Evolutionary conservation across 2,797 vertebrate genomes (phyloP).

Genomic region (Tenualosa thibaudeaui): DNA sequence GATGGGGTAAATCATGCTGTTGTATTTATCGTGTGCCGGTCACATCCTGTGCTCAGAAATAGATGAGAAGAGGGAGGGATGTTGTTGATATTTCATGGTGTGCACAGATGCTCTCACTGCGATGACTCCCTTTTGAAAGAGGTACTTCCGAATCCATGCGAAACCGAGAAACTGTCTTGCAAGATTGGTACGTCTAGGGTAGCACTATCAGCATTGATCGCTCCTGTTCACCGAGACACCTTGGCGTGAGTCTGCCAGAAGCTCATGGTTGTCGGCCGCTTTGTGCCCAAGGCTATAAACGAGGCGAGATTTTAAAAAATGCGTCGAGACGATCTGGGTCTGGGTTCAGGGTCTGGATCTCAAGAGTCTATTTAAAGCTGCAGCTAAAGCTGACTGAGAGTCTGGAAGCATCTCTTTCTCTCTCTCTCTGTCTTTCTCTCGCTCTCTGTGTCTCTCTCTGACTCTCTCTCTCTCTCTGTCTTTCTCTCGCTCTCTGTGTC

Average conservation of each 20-base stretch:
- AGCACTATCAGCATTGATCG: not conserved
- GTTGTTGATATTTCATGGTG: not conserved
- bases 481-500: not conserved
- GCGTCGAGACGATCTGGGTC: not conserved
- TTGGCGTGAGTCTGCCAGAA: not conserved
- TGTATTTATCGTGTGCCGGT: not conserved
- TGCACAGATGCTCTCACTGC: not conserved
- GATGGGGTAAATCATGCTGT: not conserved
- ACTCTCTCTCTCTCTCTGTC: not conserved
- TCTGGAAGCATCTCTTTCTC: not conserved
- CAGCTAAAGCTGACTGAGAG: not conserved
- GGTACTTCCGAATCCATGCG: not conserved
- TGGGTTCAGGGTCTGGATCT: not conserved
- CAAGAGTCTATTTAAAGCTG: constrained; percentile 13
- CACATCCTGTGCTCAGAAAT: not conserved
- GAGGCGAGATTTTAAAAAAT: not conserved
- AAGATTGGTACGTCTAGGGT: not conserved
- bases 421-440: not conserved
- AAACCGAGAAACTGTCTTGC: not conserved
- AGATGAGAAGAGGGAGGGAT: not conserved
- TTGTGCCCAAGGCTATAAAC: not conserved
- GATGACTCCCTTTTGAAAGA: not conserved
- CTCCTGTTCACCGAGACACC: not conserved
- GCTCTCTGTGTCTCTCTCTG: not conserved
- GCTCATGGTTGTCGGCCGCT: not conserved